phyloP scores from a whole-genome alignment of 2,888 invertebrate species.

The Hololepta plana region DNA sequence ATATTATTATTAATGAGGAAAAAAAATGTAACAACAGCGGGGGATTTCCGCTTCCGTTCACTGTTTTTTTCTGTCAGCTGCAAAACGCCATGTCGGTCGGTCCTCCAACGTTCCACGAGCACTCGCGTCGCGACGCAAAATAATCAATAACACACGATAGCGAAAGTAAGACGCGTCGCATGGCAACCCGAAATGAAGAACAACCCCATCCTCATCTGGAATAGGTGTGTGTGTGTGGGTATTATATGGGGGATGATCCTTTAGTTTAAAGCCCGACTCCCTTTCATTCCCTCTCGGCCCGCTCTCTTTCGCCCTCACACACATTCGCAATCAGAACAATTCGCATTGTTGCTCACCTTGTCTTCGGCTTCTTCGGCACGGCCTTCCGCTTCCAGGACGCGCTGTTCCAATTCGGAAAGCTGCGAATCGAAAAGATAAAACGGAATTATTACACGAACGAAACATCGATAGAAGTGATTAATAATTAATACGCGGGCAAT shows the following conservation, averaged over 20 bases:
- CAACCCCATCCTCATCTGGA: too few species aligned
- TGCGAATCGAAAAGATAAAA: too few species aligned
- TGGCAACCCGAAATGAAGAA: constrained; percentile 20
- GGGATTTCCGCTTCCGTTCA: constrained; percentile 10
- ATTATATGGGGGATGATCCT: too few species aligned
- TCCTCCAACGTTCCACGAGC: constrained; percentile 13
- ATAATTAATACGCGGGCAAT: too few species aligned
- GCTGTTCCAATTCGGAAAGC: constrained; percentile 87
- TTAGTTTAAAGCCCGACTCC: background rate
- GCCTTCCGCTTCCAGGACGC: constrained; percentile 82
- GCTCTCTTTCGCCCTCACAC: background rate
- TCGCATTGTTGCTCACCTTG: constrained; percentile 45
- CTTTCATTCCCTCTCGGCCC: background rate
- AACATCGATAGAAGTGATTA: too few species aligned
- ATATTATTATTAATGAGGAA: too few species aligned
- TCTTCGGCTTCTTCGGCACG: constrained; percentile 87
- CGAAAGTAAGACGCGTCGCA: constrained; percentile 26
- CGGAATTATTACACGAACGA: too few species aligned
- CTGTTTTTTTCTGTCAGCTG: constrained; percentile 26
- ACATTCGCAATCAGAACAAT: background rate
- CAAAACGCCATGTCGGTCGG: constrained; percentile 23
- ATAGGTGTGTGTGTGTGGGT: too few species aligned
- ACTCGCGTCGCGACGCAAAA: constrained; percentile 27
- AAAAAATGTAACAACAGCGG: too few species aligned
- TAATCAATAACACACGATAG: constrained; percentile 29